Evolutionary conservation across 2,888 invertebrate genomes (phyloP), one percentile per base, ranked within the genome.

Genomic region (Pachliopta kotzebuea): DNA sequence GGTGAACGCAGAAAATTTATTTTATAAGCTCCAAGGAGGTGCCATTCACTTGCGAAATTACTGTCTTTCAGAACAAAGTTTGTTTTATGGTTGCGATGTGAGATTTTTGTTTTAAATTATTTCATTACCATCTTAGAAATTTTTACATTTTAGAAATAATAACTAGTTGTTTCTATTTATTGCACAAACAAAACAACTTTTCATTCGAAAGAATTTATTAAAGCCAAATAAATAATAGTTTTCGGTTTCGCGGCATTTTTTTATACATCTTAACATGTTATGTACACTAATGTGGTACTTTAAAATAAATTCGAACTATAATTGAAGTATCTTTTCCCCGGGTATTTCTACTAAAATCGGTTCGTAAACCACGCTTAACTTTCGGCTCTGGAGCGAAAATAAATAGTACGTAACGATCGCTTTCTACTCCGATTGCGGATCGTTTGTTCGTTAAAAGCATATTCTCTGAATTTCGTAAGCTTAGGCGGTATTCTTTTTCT

Each of bases 1-100:
- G 64, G 56, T 60, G 60, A 64, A 60, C 37, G 56, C 50, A 54
- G 60, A 60, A 64, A 60, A 64, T 60, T 64, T 64, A 64, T 64
- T 64, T 64, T 60, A 64, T 56, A 64, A 64, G 56, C 52, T 63
- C 56, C 24, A 50, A 60, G 37, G 49, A 64, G 60, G 17, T 60
- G 56, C 42, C 52, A 50, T 56, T 60, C 64, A 56, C 60, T 42
- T 56, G 56, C 26, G 60, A 60, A 56, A 60, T 64, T 60, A 56
- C 63, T 63, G 54, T 63, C 63, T 63, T 58, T 58, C 56, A n/a
- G 45, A 52, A 62, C 31, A 50, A 64, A 60, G 63, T 56, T 56
- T 56, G 58, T 63, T 59, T 59, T 59, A 49, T 23, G 58, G n/a
- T 58, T 26, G 58, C 63, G 20, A 58, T 58, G 29, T 17, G 60